A percentile compares a stretch with the other conserved stretches of the same genome.
Evolutionary conservation across 2,888 invertebrate species (phyloP).

Genomic region (Troides helena): DNA sequence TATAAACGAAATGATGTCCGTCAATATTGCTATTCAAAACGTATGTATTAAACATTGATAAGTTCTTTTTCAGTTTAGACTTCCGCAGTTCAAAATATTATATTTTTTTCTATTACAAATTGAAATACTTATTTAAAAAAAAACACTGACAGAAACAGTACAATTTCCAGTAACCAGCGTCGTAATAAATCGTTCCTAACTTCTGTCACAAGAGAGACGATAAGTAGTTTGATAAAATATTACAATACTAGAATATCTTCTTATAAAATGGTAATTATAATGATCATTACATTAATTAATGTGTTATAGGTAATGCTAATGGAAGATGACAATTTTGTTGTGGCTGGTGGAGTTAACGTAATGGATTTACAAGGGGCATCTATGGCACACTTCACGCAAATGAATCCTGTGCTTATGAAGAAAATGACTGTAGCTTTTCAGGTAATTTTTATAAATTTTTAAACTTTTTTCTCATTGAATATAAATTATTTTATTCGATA

Average conservation of each 20-base stretch:
- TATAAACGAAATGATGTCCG: slow-evolving; percentile 45
- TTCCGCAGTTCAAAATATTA: not conserved
- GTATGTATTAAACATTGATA: slow-evolving; percentile 34
- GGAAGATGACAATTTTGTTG: slow-evolving; percentile 73
- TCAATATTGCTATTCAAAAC: slow-evolving; percentile 42
- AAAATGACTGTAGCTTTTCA: slow-evolving; percentile 55
- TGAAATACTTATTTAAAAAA: not conserved
- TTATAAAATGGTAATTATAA: not conserved
- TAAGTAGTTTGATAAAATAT: too few relatives aligned
- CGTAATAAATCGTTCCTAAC: too few relatives aligned
- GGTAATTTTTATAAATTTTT: slow-evolving; percentile 37
- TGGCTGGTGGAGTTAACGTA: slow-evolving; percentile 63
- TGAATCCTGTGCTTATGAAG: slow-evolving; percentile 68
- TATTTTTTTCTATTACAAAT: too few relatives aligned
- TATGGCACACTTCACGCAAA: slow-evolving; percentile 64
- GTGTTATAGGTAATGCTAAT: slow-evolving; percentile 56
- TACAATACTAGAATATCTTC: too few relatives aligned
- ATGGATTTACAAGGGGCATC: slow-evolving; percentile 69
- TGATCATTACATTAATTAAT: not conserved
- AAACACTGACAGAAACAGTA: not conserved
- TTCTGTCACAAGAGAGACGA: too few relatives aligned
- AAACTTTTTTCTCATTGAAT: not conserved
- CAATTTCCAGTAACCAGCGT: too few relatives aligned
- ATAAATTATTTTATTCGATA: too few relatives aligned
- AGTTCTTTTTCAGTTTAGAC: not conserved